These are phyloP conservation scores for Atethmia centrago DNA, from an alignment of 2,888 invertebrate species.

Conservation along the genomic window DNA sequence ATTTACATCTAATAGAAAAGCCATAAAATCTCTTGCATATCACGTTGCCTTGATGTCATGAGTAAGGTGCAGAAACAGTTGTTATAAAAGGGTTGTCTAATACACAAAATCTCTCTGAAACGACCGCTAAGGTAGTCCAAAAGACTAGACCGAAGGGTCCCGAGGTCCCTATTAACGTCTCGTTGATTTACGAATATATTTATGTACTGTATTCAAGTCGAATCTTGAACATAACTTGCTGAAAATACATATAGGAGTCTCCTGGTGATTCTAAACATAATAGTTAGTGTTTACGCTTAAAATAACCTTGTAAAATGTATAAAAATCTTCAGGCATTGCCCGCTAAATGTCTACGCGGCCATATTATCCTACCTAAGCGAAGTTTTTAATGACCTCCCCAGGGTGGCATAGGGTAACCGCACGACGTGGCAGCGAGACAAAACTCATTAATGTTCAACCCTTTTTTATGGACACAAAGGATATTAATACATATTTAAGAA, in stretches of 20 bases:
- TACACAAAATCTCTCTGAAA: constrained; percentile 11
- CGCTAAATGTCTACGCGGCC: constrained; percentile 57
- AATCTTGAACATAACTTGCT: constrained; percentile 15
- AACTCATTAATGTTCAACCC: constrained; percentile 76
- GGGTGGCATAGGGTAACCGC: constrained; percentile 65
- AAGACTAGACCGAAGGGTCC: constrained; percentile 16
- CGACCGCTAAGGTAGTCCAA: neutral
- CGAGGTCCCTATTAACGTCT: constrained; percentile 33
- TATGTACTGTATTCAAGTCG: constrained; percentile 15
- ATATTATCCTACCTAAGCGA: constrained; percentile 65
- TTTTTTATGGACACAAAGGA: constrained; percentile 71
- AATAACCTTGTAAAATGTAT: constrained; percentile 32
- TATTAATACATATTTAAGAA: constrained; percentile 72
- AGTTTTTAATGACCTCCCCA: constrained; percentile 76
- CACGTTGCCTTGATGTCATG: neutral
- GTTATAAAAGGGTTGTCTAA: constrained; percentile 4
- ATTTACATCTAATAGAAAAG: neutral
- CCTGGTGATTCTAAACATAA: constrained; percentile 16
- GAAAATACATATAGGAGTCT: constrained; percentile 2
- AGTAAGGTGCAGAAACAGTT: neutral
- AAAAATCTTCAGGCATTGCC: constrained; percentile 55
- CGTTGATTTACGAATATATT: constrained; percentile 25
- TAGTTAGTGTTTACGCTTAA: constrained; percentile 11
- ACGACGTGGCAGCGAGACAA: constrained; percentile 70
- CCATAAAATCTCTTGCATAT: neutral